These are phyloP conservation scores for Drosophila anceps DNA, from an alignment of 2,888 invertebrate genomes.

Conservation along the genomic window DNA sequence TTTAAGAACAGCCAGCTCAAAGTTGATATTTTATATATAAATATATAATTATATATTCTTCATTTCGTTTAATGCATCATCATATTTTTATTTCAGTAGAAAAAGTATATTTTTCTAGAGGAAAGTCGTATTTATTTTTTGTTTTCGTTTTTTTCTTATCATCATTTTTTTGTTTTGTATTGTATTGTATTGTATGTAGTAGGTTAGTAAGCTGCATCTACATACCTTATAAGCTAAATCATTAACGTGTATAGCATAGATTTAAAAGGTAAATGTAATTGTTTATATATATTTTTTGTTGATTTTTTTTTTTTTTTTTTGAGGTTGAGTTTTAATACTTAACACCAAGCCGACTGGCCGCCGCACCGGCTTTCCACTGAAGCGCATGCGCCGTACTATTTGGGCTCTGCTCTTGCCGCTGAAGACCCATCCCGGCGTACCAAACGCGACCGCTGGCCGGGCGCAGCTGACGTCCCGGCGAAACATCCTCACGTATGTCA, in stretches of 20 bases:
- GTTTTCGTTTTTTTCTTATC: conserved; percentile 9
- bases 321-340: conserved; percentile 60
- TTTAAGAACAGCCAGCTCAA: conserved; percentile 80
- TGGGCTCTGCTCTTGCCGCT: conserved; percentile 1
- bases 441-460: neutral
- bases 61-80: conserved; percentile 55
- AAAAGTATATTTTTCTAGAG: conserved; percentile 73
- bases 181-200: conserved; percentile 27
- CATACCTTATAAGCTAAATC: conserved; percentile 75
- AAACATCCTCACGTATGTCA: neutral
- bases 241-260: conserved; percentile 41
- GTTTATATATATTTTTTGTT: conserved; percentile 10
- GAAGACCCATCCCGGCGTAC: conserved; percentile 1
- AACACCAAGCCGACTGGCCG: conserved; percentile 54
- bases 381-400: conserved; percentile 56
- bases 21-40: conserved; percentile 38
- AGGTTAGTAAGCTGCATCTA: conserved; percentile 61
- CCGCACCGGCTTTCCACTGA: conserved; percentile 31
- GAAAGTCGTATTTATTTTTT: conserved; percentile 65
- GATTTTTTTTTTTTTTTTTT: conserved; percentile 15
- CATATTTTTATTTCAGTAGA: conserved; percentile 79
- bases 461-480: neutral
- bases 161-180: conserved; percentile 30
- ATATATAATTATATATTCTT: conserved; percentile 35
- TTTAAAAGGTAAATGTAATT: conserved; percentile 28